Conservation (phyloP, 2,797 vertebrate genomes). For the Austrolebias charrua region DNA sequence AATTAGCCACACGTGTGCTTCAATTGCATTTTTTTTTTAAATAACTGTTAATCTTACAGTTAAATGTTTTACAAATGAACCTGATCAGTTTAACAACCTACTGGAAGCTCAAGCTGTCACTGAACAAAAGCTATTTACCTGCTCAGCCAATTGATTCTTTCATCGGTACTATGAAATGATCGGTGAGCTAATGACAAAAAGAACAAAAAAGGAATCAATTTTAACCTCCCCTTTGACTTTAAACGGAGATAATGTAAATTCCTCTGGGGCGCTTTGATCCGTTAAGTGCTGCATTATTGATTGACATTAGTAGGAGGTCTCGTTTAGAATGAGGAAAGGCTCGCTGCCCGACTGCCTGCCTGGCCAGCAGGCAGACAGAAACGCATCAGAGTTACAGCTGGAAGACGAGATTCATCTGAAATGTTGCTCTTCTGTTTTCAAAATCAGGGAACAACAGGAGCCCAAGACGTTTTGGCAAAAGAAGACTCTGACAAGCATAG, state of each 20-base stretch:
- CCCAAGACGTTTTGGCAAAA: conserved; percentile 18
- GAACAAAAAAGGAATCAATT: conserved; percentile 58
- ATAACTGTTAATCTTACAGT: conserved; percentile 9
- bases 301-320: conserved; percentile 70
- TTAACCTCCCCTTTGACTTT: conserved; percentile 51
- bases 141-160: conserved; percentile 52
- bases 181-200: conserved; percentile 49
- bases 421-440: conserved; percentile 22
- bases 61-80: conserved; percentile 33
- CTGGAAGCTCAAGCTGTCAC: conserved; percentile 30
- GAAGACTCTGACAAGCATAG: background rate
- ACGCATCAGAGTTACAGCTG: conserved; percentile 32
- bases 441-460: conserved; percentile 27
- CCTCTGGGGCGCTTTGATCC: conserved; percentile 73
- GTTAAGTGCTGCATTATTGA: conserved; percentile 80
- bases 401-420: background rate
- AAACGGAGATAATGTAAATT: conserved; percentile 68
- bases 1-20: conserved; percentile 8
- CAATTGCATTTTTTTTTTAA: conserved; percentile 16
- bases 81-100: conserved; percentile 41
- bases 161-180: conserved; percentile 58
- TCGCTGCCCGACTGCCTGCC: conserved; percentile 15
- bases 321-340: conserved; percentile 60
- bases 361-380: conserved; percentile 21
- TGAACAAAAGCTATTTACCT: conserved; percentile 44